A percentile compares a stretch with the other conserved stretches of the same genome.
These are phyloP conservation scores for Euura saliciscinereae DNA, from an alignment of 1,140 invertebrate genomes.

Conservation along the genomic window DNA sequence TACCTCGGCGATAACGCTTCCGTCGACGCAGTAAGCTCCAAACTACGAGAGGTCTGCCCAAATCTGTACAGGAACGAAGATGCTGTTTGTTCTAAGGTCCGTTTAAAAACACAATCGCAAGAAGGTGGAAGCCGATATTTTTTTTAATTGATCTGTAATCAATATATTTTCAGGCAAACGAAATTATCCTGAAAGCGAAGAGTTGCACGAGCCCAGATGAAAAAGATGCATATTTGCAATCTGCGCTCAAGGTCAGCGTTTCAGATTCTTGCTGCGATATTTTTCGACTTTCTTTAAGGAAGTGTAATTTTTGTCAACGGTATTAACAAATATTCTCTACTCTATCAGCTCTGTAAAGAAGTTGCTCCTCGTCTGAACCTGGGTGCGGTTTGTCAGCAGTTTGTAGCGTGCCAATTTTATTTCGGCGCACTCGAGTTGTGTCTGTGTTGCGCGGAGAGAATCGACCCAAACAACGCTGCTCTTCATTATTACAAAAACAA, in stretches of 20 bases:
- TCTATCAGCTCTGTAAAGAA: constrained; percentile 78
- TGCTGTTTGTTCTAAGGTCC: constrained; percentile 90
- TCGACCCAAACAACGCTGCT: constrained; percentile 88
- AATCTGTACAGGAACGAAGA: constrained; percentile 94
- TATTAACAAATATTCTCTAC: constrained; percentile 26
- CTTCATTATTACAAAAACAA: constrained; percentile 88
- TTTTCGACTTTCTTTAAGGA: background rate
- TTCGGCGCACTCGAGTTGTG: constrained; percentile 89
- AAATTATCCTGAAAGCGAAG: constrained; percentile 83
- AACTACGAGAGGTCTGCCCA: constrained; percentile 91
- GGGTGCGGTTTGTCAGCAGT: constrained; percentile 76
- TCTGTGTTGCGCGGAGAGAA: constrained; percentile 79
- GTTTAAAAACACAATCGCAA: constrained; percentile 17
- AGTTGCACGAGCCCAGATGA: constrained; percentile 70
- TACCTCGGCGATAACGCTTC: constrained; percentile 95
- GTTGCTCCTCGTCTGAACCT: constrained; percentile 83
- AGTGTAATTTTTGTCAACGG: background rate
- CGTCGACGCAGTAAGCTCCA: constrained; percentile 87
- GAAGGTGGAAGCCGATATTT: background rate
- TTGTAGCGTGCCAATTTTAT: constrained; percentile 80
- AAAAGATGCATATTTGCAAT: constrained; percentile 74
- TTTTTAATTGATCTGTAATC: background rate
- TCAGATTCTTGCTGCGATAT: too few relatives aligned
- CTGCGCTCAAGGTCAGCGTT: constrained; percentile 67
- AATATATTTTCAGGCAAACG: constrained; percentile 73